Percentiles rank a stretch among this genome's conserved stretches.
Evolutionary conservation across 2,113 vertebrate species (phyloP).

Genomic region (Corapipo altera): DNA sequence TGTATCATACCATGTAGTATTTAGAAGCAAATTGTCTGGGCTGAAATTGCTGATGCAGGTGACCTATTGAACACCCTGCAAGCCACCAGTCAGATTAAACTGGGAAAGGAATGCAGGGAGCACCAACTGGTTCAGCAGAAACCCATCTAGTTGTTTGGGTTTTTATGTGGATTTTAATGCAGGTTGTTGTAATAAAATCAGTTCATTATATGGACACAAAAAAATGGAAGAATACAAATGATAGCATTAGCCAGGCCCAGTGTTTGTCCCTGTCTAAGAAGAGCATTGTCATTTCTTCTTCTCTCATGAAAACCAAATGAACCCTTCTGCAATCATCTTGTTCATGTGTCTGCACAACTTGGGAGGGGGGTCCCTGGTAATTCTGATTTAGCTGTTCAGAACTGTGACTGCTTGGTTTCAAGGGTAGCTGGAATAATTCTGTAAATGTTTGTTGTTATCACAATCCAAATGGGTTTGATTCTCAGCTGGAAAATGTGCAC

Average conservation of each 20-base stretch:
- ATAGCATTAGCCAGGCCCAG: background rate
- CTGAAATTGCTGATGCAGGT: constrained; percentile 51
- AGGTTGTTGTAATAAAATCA: background rate
- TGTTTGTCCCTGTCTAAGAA: background rate
- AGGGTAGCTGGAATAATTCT: background rate
- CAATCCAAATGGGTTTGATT: background rate
- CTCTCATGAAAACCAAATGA: background rate
- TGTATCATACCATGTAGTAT: background rate
- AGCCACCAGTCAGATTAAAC: background rate
- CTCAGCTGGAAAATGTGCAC: background rate
- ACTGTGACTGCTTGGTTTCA: background rate
- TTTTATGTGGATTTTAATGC: background rate
- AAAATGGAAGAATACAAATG: background rate
- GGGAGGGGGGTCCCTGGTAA: background rate
- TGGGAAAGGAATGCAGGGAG: background rate
- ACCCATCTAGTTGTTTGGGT: background rate
- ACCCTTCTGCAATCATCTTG: background rate
- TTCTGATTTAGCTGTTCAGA: background rate
- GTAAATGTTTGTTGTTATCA: background rate
- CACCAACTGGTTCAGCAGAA: background rate
- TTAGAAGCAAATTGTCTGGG: constrained; percentile 25
- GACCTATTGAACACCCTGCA: background rate
- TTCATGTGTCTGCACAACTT: background rate
- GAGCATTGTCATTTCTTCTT: background rate
- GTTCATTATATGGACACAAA: background rate